Percentiles rank a stretch among this genome's conserved stretches.
phyloP scores from a whole-genome alignment of 2,113 vertebrate genomes.

The Mesocricetus auratus region DNA sequence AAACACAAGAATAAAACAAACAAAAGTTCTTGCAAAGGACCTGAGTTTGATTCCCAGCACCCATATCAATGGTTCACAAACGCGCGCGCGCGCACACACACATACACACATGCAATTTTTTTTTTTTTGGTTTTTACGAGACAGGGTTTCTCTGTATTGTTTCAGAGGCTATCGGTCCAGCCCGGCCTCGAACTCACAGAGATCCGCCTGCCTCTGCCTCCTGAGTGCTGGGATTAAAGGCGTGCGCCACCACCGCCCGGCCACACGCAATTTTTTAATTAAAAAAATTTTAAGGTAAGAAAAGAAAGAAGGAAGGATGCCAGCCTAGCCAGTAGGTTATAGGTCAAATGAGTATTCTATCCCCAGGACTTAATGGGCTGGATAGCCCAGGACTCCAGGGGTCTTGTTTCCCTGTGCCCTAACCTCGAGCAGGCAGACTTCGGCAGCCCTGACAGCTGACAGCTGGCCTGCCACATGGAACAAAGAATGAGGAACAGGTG shows the following conservation, averaged over 20 bases:
- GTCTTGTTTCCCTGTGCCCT: neutral
- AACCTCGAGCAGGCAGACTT: neutral
- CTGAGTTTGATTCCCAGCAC: neutral
- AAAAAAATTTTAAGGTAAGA: neutral
- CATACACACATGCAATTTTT: neutral
- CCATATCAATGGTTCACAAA: neutral
- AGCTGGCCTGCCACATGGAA: neutral
- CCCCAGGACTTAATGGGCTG: neutral
- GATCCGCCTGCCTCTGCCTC: too few species aligned
- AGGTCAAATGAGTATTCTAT: neutral
- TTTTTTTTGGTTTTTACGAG: too few species aligned
- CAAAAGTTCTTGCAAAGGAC: neutral
- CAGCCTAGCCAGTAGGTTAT: neutral
- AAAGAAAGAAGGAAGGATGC: neutral
- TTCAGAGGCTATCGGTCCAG: too few species aligned
- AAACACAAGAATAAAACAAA: too few species aligned
- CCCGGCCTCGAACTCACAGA: too few species aligned
- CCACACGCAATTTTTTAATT: neutral
- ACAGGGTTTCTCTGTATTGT: too few species aligned
- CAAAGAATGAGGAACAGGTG: neutral
- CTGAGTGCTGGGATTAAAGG: too few species aligned
- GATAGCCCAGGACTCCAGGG: neutral
- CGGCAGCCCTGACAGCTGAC: neutral
- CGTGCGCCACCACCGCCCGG: too few species aligned
- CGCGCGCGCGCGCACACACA: neutral